Conservation (phyloP, 2,797 vertebrate genomes). For the Podarcis siculus region DNA sequence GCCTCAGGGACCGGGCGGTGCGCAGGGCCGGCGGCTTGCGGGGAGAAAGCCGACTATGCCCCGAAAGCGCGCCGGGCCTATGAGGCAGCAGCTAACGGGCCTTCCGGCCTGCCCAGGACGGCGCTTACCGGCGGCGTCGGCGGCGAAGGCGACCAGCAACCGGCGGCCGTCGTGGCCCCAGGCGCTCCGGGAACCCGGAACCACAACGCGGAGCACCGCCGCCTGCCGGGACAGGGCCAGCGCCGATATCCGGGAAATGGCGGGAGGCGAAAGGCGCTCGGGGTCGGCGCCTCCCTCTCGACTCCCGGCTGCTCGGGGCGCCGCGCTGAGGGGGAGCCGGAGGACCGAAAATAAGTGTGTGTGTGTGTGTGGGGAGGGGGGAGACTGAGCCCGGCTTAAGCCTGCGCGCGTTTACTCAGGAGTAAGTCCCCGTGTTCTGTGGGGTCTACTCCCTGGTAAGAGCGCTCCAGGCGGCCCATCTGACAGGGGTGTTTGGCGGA, state of each 20-base stretch:
- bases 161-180: not conserved
- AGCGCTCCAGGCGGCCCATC: no score
- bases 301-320: not conserved
- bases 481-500: not conserved
- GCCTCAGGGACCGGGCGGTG: not conserved
- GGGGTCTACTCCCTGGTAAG: not conserved
- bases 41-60: no score
- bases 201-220: not conserved
- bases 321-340: not conserved
- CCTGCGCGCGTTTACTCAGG: not conserved
- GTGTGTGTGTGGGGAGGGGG: not conserved
- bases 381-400: not conserved
- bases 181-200: constrained; percentile 25
- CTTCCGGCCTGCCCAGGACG: not conserved
- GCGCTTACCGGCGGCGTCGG: not conserved
- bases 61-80: not conserved
- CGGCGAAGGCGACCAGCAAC: not conserved
- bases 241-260: constrained; percentile 16
- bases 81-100: not conserved
- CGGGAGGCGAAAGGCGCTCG: not conserved
- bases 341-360: not conserved
- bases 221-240: not conserved
- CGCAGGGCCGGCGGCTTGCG: no score
- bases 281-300: not conserved
- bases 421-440: no score